Conservation (phyloP, 2,888 invertebrate genomes). For the Cephus rjabovi region DNA sequence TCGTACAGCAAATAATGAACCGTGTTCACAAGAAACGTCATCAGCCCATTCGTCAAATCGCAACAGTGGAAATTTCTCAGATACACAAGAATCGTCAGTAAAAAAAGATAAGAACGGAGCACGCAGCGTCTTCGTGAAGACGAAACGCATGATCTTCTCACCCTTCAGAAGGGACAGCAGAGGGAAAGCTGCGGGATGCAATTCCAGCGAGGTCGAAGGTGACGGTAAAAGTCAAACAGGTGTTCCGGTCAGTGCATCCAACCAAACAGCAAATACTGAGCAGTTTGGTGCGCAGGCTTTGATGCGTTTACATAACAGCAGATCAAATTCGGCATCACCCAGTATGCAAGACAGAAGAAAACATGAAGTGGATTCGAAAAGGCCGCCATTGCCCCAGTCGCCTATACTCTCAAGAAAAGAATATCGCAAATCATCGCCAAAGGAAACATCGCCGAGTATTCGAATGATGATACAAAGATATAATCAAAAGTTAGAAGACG, state of each 20-base stretch:
- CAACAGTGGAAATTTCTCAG: background rate
- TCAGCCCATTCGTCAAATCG: background rate
- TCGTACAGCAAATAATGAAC: conserved; percentile 42
- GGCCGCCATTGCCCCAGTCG: conserved; percentile 73
- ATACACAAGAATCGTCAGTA: conserved; percentile 8
- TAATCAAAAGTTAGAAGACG: conserved; percentile 73
- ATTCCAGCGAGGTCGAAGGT: conserved; percentile 7
- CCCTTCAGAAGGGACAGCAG: conserved; percentile 73
- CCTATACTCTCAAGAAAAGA: conserved; percentile 68
- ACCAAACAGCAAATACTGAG: background rate
- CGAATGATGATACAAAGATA: conserved; percentile 79
- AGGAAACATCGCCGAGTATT: conserved; percentile 78
- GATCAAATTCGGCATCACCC: conserved; percentile 36
- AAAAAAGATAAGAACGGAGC: conserved; percentile 40
- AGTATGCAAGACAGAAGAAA: conserved; percentile 13
- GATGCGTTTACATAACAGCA: background rate
- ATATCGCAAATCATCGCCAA: conserved; percentile 66
- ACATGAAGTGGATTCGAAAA: conserved; percentile 25
- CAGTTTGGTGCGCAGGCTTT: background rate
- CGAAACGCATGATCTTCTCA: conserved; percentile 83
- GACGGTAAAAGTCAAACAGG: background rate
- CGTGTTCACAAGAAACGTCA: background rate
- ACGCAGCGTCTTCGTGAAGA: conserved; percentile 80
- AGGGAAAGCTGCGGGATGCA: conserved; percentile 12
- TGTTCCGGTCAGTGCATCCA: background rate